Evolutionary conservation across 2,797 vertebrate genomes (phyloP).

Genomic region (Pantherophis vulpinus): DNA sequence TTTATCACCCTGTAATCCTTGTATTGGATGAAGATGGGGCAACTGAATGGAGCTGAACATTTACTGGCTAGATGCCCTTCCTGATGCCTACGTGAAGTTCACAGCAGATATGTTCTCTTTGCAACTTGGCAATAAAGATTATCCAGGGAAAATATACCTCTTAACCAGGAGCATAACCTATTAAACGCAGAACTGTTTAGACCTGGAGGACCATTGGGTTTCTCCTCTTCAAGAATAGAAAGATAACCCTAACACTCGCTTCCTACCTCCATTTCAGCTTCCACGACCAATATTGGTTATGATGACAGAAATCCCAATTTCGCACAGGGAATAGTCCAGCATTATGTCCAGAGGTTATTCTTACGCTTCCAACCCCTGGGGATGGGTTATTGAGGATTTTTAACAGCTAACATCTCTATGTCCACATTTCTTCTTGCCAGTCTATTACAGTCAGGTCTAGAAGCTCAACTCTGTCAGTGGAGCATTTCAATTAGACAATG

Average conservation of each 20-base stretch:
- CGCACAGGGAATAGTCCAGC: neutral
- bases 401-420: neutral
- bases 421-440: neutral
- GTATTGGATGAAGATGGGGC: neutral
- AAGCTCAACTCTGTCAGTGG: neutral
- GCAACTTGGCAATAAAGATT: neutral
- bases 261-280: neutral
- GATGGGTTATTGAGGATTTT: neutral
- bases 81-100: rapidly evolving
- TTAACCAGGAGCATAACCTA: neutral
- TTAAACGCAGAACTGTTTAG: neutral
- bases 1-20: neutral
- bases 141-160: neutral
- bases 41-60: neutral
- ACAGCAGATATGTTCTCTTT: neutral
- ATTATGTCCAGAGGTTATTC: neutral
- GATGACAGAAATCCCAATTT: neutral
- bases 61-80: neutral
- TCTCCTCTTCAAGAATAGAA: neutral
- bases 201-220: neutral
- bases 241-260: neutral
- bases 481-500: neutral
- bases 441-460: neutral
- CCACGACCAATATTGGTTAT: neutral
- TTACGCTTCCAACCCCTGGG: neutral